phyloP scores from a whole-genome alignment of 37 sponge, comb jelly and placozoan species.

The Beroe forskalii region DNA sequence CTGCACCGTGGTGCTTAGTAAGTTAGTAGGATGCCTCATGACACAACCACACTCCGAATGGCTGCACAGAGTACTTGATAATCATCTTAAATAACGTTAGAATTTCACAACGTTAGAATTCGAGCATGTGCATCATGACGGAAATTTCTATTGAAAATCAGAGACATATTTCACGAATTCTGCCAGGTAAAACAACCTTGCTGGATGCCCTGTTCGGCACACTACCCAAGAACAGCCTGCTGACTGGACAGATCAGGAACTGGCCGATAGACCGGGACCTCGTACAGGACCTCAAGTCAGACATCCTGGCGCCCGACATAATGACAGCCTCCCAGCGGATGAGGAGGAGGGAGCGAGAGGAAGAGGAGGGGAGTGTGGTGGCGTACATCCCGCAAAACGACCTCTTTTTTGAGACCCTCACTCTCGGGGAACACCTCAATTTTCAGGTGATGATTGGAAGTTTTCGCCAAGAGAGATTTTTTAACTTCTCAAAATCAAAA shows the following conservation, averaged over 20 bases:
- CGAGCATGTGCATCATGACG: too few species aligned
- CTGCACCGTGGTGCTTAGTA: too few species aligned
- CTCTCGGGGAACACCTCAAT: slow-evolving; percentile 19
- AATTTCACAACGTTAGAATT: too few species aligned
- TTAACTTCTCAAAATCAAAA: too few species aligned
- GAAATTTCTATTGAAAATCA: too few species aligned
- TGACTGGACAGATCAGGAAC: slow-evolving; percentile 25
- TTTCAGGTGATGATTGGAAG: slow-evolving; percentile 19
- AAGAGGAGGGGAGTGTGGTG: not conserved
- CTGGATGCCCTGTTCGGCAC: slow-evolving; percentile 34
- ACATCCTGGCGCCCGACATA: not conserved
- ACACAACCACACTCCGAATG: too few species aligned
- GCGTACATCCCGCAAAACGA: slow-evolving; percentile 48
- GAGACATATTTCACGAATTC: not conserved
- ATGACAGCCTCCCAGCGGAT: not conserved
- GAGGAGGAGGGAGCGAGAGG: not conserved
- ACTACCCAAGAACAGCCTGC: slow-evolving; percentile 40
- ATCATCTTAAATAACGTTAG: too few species aligned
- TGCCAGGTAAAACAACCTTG: slow-evolving; percentile 11
- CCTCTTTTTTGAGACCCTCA: slow-evolving; percentile 50
- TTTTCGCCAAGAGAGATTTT: not conserved
- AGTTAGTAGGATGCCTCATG: too few species aligned
- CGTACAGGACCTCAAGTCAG: slow-evolving; percentile 5
- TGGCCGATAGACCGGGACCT: slow-evolving; percentile 59
- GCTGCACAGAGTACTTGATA: too few species aligned